Percentiles rank a stretch among this genome's conserved stretches.
Conservation (phyloP, 2,797 vertebrate genomes). For the Sparus aurata region DNA sequence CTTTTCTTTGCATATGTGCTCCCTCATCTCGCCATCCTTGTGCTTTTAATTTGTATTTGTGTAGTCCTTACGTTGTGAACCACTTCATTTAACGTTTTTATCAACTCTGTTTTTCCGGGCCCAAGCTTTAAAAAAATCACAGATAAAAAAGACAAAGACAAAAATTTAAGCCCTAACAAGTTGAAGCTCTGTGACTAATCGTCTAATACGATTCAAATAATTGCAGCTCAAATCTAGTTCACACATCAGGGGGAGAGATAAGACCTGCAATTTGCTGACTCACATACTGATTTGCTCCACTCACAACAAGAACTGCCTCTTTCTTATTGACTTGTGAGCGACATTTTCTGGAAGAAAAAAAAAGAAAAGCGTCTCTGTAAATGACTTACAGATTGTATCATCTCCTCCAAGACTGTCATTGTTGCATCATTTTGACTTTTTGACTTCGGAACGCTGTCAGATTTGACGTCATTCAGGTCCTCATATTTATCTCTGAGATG, state of each 20-base stretch:
- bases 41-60: constrained; percentile 38
- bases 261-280: constrained; percentile 63
- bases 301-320: constrained; percentile 44
- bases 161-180: constrained; percentile 22
- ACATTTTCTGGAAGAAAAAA: neutral
- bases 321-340: constrained; percentile 36
- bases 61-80: constrained; percentile 10
- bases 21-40: constrained; percentile 19
- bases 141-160: constrained; percentile 40
- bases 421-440: constrained; percentile 34
- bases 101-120: constrained; percentile 18
- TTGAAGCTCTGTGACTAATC: constrained; percentile 48
- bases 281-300: constrained; percentile 33
- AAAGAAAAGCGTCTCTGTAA: constrained; percentile 21
- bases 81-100: constrained; percentile 3
- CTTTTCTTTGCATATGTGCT: constrained; percentile 22
- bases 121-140: constrained; percentile 16
- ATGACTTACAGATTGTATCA: constrained; percentile 31
- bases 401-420: constrained; percentile 18
- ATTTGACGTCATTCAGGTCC: constrained; percentile 15
- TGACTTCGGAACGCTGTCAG: constrained; percentile 13
- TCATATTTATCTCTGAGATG: constrained; percentile 42
- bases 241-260: constrained; percentile 54
- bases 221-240: constrained; percentile 52
- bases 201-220: constrained; percentile 61